Conservation (phyloP, 37 sponge, comb jelly and placozoan species). For the Halichondria panicea region DNA sequence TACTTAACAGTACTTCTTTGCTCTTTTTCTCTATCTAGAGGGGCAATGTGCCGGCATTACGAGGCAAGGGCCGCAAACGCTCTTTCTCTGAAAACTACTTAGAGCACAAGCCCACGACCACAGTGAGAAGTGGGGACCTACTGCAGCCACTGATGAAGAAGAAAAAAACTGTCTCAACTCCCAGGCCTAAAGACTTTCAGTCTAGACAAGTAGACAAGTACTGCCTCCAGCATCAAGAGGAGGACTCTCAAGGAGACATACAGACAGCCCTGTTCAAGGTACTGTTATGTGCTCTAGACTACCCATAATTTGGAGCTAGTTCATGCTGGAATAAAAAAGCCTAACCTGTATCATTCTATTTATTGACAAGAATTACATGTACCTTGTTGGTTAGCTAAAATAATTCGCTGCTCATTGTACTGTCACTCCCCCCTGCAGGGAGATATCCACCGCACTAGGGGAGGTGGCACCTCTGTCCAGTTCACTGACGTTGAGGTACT, state of each 20-base stretch:
- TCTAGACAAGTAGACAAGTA: conserved; percentile 53
- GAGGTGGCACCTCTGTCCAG: conserved; percentile 80
- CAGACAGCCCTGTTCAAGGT: conserved; percentile 71
- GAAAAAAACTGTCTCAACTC: conserved; percentile 90
- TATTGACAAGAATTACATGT: neutral
- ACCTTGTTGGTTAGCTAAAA: neutral
- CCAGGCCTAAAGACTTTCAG: conserved; percentile 72
- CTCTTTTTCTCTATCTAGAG: too few species aligned
- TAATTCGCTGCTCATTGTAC: too few species aligned
- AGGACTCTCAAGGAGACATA: conserved; percentile 77
- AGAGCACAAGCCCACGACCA: conserved; percentile 79
- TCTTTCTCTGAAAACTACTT: conserved; percentile 88
- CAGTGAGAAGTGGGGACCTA: conserved; percentile 66
- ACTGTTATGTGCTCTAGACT: too few species aligned
- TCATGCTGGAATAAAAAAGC: neutral
- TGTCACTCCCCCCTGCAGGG: conserved; percentile 48
- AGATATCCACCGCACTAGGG: conserved; percentile 68
- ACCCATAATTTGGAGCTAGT: too few species aligned
- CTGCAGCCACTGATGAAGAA: conserved; percentile 89
- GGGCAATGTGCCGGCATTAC: neutral
- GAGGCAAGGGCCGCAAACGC: conserved; percentile 68
- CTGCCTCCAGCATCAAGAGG: conserved; percentile 77
- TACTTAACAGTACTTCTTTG: too few species aligned
- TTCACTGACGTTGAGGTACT: conserved; percentile 89
- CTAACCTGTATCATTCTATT: neutral